phyloP scores from a whole-genome alignment of 1,140 invertebrate genomes.

The Lamellibrachia luymesi region DNA sequence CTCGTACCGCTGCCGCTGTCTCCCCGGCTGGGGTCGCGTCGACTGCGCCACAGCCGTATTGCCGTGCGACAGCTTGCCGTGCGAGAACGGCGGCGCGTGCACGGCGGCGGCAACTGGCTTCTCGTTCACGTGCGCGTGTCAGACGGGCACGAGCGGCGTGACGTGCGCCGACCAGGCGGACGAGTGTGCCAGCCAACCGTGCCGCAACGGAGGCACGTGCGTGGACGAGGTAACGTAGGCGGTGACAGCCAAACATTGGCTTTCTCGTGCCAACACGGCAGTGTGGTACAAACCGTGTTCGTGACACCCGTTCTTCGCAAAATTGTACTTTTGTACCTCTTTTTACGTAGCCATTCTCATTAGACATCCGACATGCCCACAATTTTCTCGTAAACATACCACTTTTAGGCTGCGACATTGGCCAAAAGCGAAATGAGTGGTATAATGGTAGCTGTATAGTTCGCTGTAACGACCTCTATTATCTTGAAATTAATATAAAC shows the following conservation, averaged over 20 bases:
- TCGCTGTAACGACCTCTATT: no score
- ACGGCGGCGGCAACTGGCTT: neutral
- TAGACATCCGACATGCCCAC: neutral
- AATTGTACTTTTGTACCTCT: no score
- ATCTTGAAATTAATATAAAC: no score
- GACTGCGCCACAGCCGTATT: neutral
- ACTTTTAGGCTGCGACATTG: no score
- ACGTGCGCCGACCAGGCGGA: neutral
- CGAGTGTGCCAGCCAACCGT: neutral
- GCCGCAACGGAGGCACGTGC: neutral
- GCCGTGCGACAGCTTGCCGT: slow-evolving; percentile 15
- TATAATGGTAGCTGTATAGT: no score
- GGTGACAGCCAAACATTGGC: neutral
- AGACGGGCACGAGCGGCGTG: neutral
- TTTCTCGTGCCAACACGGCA: neutral
- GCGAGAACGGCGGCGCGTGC: slow-evolving; percentile 19
- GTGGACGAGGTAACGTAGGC: neutral
- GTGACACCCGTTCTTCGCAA: no score
- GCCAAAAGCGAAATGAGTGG: no score
- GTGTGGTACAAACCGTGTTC: no score
- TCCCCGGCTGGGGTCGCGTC: neutral
- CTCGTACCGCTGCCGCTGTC: neutral
- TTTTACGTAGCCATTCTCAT: neutral
- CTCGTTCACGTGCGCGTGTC: neutral
- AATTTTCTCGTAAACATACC: no score